Base-by-base conservation (phyloP, 2,888 invertebrate species). In the Bembecia ichneumoniformis region DNA sequence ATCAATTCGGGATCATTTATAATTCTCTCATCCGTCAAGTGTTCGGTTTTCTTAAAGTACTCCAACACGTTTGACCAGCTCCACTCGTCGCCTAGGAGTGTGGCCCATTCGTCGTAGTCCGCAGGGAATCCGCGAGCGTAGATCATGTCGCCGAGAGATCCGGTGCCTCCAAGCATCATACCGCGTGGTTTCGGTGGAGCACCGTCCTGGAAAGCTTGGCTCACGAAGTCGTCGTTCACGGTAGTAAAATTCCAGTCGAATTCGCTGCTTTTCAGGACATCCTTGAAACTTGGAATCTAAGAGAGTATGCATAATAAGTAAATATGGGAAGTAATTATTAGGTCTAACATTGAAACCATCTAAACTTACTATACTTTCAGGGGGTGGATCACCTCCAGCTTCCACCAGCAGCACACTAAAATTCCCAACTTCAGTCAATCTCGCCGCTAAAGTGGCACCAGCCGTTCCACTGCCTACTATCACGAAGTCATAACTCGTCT, bases 181-280 rank as follows among this genome's bases (percentile, higher is more conserved):
- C 81, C 83, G 1, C 83, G 73, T 0, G 80, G 81, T 53, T 79
- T 82, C 16, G 58, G 58, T 62, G 78, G 74, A 0, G 58, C 61
- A 3, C 80, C 78, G 1, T 55, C 64, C 1, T 47, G 51, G 28
- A 82, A 59, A 0, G 71, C 72, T 51, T 80, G 82, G 45, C 83
- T 74, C 0, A 78, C 63, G 36, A 53, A 51, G 2, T 62, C 53
- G 47, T 82, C 74, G 53, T 77, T 55, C 0, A 66, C 62, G 0
- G 78, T 74, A 0, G 77, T 81, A 51, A 81, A 81, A 53, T 82
- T 82, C 84, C 84, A 84, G 50, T 84, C 83, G 48, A 72, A 77
- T 0, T 50, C 51, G 35, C 74, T 71, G 10, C 54, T 53, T 58
- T 73, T 72, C 5, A 84, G 50, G 1, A 44, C 16, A 43, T 62